Evolutionary conservation across 2,113 vertebrate species (phyloP), one percentile per base, ranked within the genome.

Genomic region (Indri indri): DNA sequence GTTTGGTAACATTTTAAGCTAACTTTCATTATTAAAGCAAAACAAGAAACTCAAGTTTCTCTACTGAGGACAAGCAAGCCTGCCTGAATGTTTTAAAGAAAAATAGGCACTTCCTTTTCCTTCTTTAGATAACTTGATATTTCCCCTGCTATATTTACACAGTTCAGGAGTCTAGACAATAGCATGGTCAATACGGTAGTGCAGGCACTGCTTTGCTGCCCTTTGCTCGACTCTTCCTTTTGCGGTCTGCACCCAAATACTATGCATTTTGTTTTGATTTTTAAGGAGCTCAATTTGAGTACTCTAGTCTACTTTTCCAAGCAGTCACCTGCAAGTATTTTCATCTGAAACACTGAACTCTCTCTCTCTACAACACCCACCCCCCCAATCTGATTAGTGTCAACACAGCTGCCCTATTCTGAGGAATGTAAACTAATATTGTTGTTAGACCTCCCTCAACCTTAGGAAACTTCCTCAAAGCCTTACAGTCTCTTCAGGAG

Each of bases 381-480:
- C 42, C 91, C 91, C 96, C 92, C 96, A 88, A 97, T 97, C 98
- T 95, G 97, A 97, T 37, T 87, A 98, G 97, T 98, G 98, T 98
- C 98, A 98, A 99, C 98, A 98, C 98, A 98, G 98, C 98, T 98
- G 98, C 98, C 96, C 98, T 98, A 98, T 98, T 98, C 54, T 4
- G 95, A 98, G 98, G 98, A 99, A 99, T 99, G 99, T 98, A 98
- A 99, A 98, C 98, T 98, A 98, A 98, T 98, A 98, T 98, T 98
- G 98, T 98, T 65, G 96, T 97, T 98, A 98, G 98, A 98, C 98
- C 98, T 98, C 98, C 97, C 95, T 98, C 98, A 97, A 97, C 88
- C 97, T 92, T 95, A 98, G 85, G 98, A 98, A 98, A 98, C 98
- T 98, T 98, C 98, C 98, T 98, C 97, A 87, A 91, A 98, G 98